Base-by-base conservation (phyloP, 2,113 vertebrate genomes). In the Gadus chalcogrammus region DNA sequence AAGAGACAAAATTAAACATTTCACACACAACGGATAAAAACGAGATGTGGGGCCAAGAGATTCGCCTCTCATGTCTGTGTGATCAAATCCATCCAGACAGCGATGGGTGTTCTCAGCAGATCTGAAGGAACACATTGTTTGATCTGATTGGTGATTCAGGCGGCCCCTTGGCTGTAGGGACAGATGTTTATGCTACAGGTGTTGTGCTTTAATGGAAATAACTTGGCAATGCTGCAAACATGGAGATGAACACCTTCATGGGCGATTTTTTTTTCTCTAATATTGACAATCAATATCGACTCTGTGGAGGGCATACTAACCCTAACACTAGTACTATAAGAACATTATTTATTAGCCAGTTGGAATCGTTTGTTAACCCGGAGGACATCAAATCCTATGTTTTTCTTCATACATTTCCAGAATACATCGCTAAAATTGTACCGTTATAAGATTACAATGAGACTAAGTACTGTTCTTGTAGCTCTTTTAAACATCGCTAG, bases 321-420 rank as follows among this genome's bases (percentile, higher is more conserved):
- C n/a, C n/a, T n/a, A n/a, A n/a, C 9, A 15, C 22, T 27, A 69
- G 59, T 17, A 11, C 59, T 65, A 17, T 83, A 78, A 78, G 64
- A 67, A 74, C 55, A 38, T 70, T 70, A 78, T 68, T 85, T 68
- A 78, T 68, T 85, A 60, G 74, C 75, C 76, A 72, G 73, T 16
- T 68, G 74, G 84, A 73, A 80, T 68, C 38, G 62, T 17, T 58
- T 58, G 9, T 71, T 82, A 48, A 80, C 35, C 67, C 70, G 69
- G 74, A 81, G 79, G 72, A 80, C 72, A 82, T 67, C 52, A 69
- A 77, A 82, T 77, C 68, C 77, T 78, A 79, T 63, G 71, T n/a
- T 52, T 68, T 64, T 56, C 69, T 38, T 11, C 73, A 70, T 48
- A 48, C 12, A 48, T 48, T 5, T 48, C 58, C 71, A 70, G 64